phyloP scores from a whole-genome alignment of 2,797 vertebrate genomes.

The Mus spretus region DNA sequence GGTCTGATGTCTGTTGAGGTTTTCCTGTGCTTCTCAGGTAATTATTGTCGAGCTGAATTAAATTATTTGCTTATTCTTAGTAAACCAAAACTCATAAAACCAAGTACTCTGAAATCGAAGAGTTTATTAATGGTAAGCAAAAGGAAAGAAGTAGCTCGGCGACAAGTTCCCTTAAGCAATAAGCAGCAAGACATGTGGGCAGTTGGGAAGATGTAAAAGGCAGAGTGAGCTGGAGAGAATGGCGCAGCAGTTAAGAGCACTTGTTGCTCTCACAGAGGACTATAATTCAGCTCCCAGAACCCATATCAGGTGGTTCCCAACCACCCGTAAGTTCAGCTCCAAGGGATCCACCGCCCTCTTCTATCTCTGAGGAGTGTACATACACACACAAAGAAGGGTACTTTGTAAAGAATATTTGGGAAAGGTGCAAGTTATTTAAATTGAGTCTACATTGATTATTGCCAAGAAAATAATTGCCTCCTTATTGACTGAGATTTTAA shows the following conservation, averaged over 20 bases:
- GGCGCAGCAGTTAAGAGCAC: background rate
- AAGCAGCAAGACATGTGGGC: background rate
- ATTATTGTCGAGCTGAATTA: background rate
- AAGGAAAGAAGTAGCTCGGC: background rate
- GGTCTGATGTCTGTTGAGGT: slow-evolving; percentile 21
- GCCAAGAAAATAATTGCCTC: background rate
- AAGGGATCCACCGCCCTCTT: background rate
- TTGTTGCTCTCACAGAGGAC: background rate
- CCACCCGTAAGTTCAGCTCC: background rate
- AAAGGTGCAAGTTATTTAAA: background rate
- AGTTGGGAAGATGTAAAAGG: background rate
- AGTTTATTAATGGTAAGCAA: background rate
- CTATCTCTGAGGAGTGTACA: background rate
- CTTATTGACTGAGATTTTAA: background rate
- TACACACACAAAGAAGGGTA: background rate
- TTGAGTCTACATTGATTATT: background rate
- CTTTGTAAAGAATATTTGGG: slow-evolving; percentile 9
- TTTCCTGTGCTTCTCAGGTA: slow-evolving; percentile 3
- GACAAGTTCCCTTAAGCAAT: background rate
- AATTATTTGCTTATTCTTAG: slow-evolving; percentile 30
- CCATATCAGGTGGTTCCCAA: background rate
- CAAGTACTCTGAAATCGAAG: background rate
- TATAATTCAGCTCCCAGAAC: background rate
- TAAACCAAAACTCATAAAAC: background rate
- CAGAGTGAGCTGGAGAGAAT: background rate